Percentiles rank a stretch among this genome's conserved stretches.
phyloP scores from a whole-genome alignment of 64 coral and sea anemone species.

The Trachythela sp. region DNA sequence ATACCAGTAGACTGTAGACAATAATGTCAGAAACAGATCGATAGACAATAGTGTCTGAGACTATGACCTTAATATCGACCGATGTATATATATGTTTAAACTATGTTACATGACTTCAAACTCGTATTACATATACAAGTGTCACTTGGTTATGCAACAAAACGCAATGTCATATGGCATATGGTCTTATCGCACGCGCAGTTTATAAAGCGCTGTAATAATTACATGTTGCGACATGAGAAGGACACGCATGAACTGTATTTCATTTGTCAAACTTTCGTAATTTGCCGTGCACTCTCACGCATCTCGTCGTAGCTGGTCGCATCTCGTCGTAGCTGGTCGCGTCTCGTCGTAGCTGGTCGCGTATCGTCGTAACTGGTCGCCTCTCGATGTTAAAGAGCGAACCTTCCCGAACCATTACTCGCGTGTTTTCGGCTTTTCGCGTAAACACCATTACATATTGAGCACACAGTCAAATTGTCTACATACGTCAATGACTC shows the following conservation, averaged over 20 bases:
- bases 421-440: background rate
- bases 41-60: background rate
- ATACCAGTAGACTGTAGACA: background rate
- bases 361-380: background rate
- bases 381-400: background rate
- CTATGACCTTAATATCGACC: background rate
- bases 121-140: background rate
- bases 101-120: background rate
- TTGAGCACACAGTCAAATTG: too few species aligned
- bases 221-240: background rate
- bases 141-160: background rate
- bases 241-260: background rate
- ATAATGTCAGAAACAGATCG: background rate
- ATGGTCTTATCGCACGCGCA: background rate
- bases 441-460: background rate
- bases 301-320: too few species aligned
- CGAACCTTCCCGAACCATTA: background rate
- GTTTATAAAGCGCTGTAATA: background rate
- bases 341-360: background rate
- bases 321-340: too few species aligned
- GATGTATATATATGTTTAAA: background rate
- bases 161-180: background rate
- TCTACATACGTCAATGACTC: background rate
- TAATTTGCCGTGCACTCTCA: too few species aligned
- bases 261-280: background rate